Evolutionary conservation across 2,113 vertebrate species (phyloP).

Genomic region (Stictonetta naevosa): DNA sequence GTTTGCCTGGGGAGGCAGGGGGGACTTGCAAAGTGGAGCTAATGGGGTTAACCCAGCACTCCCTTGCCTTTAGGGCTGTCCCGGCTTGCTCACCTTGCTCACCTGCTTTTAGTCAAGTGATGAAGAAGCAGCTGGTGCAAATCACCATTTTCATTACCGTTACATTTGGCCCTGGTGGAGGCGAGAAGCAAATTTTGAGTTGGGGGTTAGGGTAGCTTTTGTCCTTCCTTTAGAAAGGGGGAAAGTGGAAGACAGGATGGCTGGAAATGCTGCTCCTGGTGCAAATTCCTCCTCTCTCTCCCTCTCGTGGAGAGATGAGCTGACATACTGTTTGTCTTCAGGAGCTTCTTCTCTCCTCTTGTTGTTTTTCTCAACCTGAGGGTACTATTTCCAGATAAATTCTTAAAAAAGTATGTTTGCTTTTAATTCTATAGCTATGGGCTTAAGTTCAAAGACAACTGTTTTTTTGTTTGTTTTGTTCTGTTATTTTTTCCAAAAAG

Average conservation of each 20-base stretch:
- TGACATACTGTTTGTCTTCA: neutral
- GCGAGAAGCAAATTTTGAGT: fast-evolving
- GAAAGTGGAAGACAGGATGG: neutral
- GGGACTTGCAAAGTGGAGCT: neutral
- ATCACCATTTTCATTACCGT: neutral
- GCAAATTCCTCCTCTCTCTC: neutral
- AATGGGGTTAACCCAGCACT: neutral
- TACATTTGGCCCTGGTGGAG: neutral
- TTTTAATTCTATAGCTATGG: neutral
- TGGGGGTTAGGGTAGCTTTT: fast-evolving
- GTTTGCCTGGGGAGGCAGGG: neutral
- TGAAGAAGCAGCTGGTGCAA: neutral
- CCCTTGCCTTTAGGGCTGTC: neutral
- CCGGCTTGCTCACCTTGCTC: neutral
- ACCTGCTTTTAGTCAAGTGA: neutral
- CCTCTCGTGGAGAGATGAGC: neutral
- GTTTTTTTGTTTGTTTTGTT: neutral
- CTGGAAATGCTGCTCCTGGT: neutral
- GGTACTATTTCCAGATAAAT: neutral
- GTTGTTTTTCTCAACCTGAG: neutral
- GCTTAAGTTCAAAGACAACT: neutral
- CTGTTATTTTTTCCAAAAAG: neutral
- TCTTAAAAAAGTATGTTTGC: neutral
- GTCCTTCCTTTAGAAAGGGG: fast-evolving
- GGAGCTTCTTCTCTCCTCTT: neutral